A percentile compares a stretch with the other conserved stretches of the same genome.
These are phyloP conservation scores for Baccha elongata DNA, from an alignment of 2,888 invertebrate genomes.

Conservation along the genomic window DNA sequence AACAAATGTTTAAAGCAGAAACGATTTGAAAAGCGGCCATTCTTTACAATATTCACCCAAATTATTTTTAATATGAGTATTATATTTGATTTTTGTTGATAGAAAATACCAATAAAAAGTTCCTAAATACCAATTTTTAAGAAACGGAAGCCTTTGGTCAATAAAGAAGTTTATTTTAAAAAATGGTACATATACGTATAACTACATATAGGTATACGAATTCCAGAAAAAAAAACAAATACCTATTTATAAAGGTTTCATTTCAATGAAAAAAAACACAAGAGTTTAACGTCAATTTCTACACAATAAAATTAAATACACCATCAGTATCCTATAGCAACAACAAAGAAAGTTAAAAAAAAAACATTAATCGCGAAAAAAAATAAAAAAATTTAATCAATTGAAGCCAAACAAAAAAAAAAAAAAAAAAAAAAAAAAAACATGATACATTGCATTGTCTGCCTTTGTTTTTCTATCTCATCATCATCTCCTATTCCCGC, in stretches of 20 bases:
- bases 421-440: slow-evolving; percentile 38
- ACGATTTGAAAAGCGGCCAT: no score
- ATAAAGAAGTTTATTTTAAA: no score
- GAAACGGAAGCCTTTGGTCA: no score
- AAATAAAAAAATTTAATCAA: slow-evolving; percentile 63
- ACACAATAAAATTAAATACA: slow-evolving; percentile 58
- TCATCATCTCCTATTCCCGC: slow-evolving; percentile 45
- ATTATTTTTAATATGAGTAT: no score
- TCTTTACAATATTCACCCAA: no score
- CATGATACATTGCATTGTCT: slow-evolving; percentile 71
- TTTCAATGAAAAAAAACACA: slow-evolving; percentile 27
- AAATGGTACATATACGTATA: no score
- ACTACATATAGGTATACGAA: no score
- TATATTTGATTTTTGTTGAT: no score
- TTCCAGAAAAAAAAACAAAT: neutral
- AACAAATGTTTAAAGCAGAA: no score
- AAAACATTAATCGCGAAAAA: slow-evolving; percentile 18
- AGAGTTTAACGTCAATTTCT: slow-evolving; percentile 42
- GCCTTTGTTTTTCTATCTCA: slow-evolving; percentile 47
- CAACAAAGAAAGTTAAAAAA: neutral
- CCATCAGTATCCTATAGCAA: slow-evolving; percentile 10
- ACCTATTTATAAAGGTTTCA: slow-evolving; percentile 28
- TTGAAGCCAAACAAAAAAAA: slow-evolving; percentile 57
- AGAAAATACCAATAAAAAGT: no score
- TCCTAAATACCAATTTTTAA: no score